phyloP scores from a whole-genome alignment of 1,140 invertebrate species.

The Tetragnatha versicolor region DNA sequence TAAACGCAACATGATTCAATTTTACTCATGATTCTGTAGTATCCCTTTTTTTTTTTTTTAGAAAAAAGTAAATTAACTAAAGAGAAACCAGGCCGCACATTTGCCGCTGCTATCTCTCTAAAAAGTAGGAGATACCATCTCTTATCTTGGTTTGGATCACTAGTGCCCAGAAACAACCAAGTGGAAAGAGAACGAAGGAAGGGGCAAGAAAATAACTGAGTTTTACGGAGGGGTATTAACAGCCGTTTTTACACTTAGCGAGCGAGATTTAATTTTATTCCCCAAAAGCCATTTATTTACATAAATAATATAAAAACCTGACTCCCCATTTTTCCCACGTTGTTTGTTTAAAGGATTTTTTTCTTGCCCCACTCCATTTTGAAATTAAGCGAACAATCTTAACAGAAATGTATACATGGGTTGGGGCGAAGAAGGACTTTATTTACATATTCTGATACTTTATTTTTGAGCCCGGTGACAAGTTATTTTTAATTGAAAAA shows the following conservation, averaged over 20 bases:
- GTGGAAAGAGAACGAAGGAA: not conserved
- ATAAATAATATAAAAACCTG: slow-evolving; percentile 23
- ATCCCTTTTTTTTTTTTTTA: too few relatives aligned
- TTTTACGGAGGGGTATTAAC: slow-evolving; percentile 25
- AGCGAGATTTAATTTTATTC: slow-evolving; percentile 42
- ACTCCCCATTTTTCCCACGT: not conserved
- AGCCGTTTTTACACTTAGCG: slow-evolving; percentile 6
- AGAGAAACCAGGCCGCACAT: too few relatives aligned
- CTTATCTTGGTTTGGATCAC: too few relatives aligned
- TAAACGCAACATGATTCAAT: too few relatives aligned
- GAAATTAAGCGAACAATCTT: not conserved
- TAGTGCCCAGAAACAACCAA: too few relatives aligned
- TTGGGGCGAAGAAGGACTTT: not conserved
- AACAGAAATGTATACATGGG: not conserved
- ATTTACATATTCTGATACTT: slow-evolving; percentile 4
- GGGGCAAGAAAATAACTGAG: not conserved
- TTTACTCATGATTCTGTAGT: too few relatives aligned
- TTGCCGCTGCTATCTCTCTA: too few relatives aligned
- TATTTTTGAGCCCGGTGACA: not conserved
- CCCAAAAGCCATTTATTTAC: slow-evolving; percentile 20
- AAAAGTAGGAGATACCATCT: too few relatives aligned
- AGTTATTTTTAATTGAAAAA: not conserved
- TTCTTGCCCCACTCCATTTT: not conserved
- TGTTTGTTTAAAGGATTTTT: not conserved
- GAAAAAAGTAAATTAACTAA: too few relatives aligned